Evolutionary conservation across 2,797 vertebrate genomes (phyloP).

Genomic region (Naso thynnoides): DNA sequence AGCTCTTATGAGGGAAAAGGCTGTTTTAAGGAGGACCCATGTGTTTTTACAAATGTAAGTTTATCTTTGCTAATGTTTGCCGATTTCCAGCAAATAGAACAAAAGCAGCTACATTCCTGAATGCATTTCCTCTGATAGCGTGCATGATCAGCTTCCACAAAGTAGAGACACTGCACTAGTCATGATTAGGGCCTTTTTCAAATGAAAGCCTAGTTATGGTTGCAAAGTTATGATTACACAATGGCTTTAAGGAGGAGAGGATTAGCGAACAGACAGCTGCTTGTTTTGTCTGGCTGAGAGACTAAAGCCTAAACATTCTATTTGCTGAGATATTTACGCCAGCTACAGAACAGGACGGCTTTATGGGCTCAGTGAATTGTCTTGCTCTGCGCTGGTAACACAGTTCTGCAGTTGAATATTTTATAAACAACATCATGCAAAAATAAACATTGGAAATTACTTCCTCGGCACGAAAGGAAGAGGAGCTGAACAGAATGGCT

Average conservation of each 20-base stretch:
- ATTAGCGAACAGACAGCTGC: neutral
- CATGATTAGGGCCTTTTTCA: neutral
- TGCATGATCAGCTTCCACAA: too few relatives aligned
- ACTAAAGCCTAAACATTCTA: neutral
- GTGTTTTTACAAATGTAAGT: too few relatives aligned
- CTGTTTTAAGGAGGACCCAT: too few relatives aligned
- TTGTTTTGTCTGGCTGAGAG: neutral
- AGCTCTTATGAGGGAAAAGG: too few relatives aligned
- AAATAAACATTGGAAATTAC: neutral
- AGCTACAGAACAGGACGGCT: neutral
- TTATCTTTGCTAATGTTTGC: neutral
- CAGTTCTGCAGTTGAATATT: neutral
- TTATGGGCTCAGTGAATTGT: neutral
- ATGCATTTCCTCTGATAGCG: too few relatives aligned
- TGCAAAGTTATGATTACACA: neutral
- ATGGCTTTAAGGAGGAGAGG: neutral
- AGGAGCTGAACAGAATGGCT: slow-evolving; percentile 7
- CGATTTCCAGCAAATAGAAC: neutral
- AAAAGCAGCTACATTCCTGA: neutral
- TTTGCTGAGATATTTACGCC: neutral
- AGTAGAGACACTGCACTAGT: neutral
- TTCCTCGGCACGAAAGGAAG: neutral
- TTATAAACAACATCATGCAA: neutral
- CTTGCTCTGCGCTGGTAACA: neutral
- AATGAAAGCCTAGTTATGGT: neutral